A percentile compares a stretch with the other conserved stretches of the same genome.
phyloP scores from a whole-genome alignment of 2,888 invertebrate species.

The Spilarctia lutea region DNA sequence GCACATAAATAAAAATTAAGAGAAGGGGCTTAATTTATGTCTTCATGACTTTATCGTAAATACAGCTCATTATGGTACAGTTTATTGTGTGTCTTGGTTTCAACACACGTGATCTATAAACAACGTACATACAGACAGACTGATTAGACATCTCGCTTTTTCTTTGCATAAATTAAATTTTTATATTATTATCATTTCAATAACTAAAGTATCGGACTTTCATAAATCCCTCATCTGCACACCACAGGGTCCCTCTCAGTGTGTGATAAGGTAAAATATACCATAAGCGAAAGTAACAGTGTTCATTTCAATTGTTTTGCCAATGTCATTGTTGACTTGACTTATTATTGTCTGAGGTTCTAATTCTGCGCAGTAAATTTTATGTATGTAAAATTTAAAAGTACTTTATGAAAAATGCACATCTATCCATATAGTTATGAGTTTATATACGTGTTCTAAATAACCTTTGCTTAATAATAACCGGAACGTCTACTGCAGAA shows the following conservation, averaged over 20 bases:
- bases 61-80: background rate
- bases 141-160: no score
- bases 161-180: background rate
- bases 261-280: background rate
- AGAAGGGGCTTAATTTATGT: no score
- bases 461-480: no score
- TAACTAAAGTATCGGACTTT: background rate
- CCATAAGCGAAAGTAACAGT: background rate
- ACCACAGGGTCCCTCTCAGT: background rate
- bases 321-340: background rate
- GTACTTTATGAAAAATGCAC: no score
- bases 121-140: no score
- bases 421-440: no score
- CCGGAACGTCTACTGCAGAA: background rate
- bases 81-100: background rate
- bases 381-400: background rate
- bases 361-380: background rate
- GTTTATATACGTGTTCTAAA: no score
- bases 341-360: background rate
- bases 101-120: background rate
- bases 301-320: background rate
- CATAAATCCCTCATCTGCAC: background rate
- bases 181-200: background rate
- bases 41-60: no score
- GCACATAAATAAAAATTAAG: no score